Evolutionary conservation across 2,888 invertebrate genomes (phyloP), one percentile per base, ranked within the genome.

Genomic region (Agonopterix arenella): DNA sequence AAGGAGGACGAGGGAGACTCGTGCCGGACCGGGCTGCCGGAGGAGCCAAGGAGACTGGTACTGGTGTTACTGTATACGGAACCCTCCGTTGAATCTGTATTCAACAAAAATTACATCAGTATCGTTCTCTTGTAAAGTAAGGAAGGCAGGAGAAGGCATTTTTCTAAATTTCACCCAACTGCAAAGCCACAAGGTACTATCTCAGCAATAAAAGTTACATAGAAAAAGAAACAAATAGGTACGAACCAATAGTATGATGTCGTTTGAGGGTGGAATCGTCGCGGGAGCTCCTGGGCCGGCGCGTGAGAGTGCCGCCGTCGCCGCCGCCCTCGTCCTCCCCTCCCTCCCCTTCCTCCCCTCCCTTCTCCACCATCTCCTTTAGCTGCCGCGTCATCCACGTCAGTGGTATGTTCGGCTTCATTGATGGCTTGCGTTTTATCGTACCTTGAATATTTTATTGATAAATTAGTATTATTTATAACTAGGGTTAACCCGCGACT

Each of bases 401-500:
- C 56, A 97, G 77, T 0, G 97, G 97, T 46, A 97, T 91, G 80
- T 96, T 97, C 7, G 97, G 97, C 76, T 96, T 96, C 94, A 96
- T 95, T 11, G 96, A 96, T 0, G 97, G 97, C 74, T 97, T 97
- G 45, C 97, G 91, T 75, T 97, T 97, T 53, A 97, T 97, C 37
- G 97, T 97, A 37, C 95, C 95, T 81, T 64, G 0, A 68, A 60
- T 45, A 28, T 8, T 16, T 40, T 40, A 2, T 40, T 40, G 10
- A n/a, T n/a, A 1, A 40, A 40, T 40, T 40, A n/a, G n/a, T n/a
- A n/a, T n/a, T n/a, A n/a, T n/a, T n/a, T n/a, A n/a, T n/a, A n/a
- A n/a, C n/a, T n/a, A n/a, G n/a, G n/a, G n/a, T n/a, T n/a, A n/a
- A n/a, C n/a, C n/a, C n/a, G n/a, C n/a, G n/a, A n/a, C n/a, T n/a